Percentiles rank a stretch among this genome's conserved stretches.
phyloP scores from a whole-genome alignment of 2,797 vertebrate species.

The Pangasius larnaudii region DNA sequence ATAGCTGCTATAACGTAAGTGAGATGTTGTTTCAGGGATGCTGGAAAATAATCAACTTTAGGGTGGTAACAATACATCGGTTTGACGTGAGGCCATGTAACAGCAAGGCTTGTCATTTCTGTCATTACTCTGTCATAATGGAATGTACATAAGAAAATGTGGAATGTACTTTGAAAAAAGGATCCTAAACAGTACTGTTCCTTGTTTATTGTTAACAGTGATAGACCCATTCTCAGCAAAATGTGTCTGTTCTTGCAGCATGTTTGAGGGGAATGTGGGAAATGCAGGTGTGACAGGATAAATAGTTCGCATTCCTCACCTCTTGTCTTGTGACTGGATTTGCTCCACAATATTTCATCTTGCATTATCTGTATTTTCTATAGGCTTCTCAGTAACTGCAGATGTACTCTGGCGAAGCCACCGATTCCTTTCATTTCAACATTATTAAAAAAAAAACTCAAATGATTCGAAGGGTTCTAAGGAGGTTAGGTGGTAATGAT shows the following conservation, averaged over 20 bases:
- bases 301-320: constrained; percentile 52
- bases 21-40: background rate
- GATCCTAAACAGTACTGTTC: background rate
- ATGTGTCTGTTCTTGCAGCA: constrained; percentile 60
- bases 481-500: background rate
- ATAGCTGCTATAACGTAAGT: background rate
- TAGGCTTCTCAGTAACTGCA: background rate
- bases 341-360: constrained; percentile 43
- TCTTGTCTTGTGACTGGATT: constrained; percentile 54
- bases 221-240: constrained; percentile 42
- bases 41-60: background rate
- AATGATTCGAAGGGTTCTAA: background rate
- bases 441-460: background rate
- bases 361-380: background rate
- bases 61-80: background rate
- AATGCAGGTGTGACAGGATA: constrained; percentile 54
- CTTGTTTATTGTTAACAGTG: background rate
- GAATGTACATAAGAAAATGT: background rate
- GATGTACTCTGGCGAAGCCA: constrained; percentile 9
- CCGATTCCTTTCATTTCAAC: background rate
- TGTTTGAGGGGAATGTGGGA: constrained; percentile 63
- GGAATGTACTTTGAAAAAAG: no score
- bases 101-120: background rate
- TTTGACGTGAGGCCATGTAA: background rate
- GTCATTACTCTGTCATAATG: background rate